A percentile compares a stretch with the other conserved stretches of the same genome.
phyloP scores from a whole-genome alignment of 2,888 invertebrate species.

The Amiota communis region DNA sequence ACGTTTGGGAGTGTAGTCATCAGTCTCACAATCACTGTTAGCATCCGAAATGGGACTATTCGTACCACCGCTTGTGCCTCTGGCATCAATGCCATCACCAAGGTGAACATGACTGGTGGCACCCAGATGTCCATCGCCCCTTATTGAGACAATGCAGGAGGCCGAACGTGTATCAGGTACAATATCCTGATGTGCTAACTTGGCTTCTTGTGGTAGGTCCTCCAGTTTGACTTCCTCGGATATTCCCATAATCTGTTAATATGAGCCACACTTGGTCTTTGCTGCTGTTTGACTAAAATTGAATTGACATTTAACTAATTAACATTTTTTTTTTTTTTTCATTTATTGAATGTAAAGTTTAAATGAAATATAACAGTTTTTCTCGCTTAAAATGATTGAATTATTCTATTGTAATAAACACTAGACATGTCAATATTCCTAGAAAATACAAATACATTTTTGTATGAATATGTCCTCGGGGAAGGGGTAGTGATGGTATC shows the following conservation, averaged over 20 bases:
- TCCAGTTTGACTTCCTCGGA: slow-evolving; percentile 74
- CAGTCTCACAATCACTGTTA: slow-evolving; percentile 79
- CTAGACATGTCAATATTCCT: too few relatives aligned
- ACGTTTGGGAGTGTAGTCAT: slow-evolving; percentile 89
- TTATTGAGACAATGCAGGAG: slow-evolving; percentile 65
- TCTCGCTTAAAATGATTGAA: too few relatives aligned
- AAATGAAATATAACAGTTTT: too few relatives aligned
- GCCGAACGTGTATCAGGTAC: slow-evolving; percentile 72
- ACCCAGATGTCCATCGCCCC: slow-evolving; percentile 41
- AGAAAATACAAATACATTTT: too few relatives aligned
- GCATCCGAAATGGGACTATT: slow-evolving; percentile 76
- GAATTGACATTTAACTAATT: background rate
- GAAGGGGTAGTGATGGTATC: too few relatives aligned
- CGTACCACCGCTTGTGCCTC: slow-evolving; percentile 71
- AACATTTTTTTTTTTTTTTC: background rate
- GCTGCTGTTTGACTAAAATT: background rate
- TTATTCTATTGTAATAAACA: too few relatives aligned
- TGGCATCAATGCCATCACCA: slow-evolving; percentile 54
- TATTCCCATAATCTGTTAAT: slow-evolving; percentile 73
- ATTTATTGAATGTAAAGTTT: background rate
- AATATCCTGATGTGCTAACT: slow-evolving; percentile 72
- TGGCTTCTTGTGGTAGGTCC: slow-evolving; percentile 73
- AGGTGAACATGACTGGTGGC: background rate
- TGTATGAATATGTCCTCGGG: too few relatives aligned
- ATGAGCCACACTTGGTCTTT: background rate